A percentile compares a stretch with the other conserved stretches of the same genome.
Conservation (phyloP, 2,888 invertebrate species). For the Rhagonycha lutea region DNA sequence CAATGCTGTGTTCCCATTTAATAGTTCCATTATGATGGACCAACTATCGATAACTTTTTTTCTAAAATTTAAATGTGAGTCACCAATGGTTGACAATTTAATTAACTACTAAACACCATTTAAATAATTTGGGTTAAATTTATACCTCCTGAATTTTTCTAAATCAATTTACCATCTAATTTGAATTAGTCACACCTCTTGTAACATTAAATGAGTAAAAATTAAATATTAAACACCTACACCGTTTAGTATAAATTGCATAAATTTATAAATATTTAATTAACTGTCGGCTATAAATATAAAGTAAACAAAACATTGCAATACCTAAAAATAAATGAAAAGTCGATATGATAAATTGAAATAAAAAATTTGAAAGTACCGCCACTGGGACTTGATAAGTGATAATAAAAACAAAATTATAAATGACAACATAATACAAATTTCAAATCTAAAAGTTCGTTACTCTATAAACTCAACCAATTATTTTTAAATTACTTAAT, state of each 20-base stretch:
- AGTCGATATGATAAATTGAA: not conserved
- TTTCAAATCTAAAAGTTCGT: not conserved
- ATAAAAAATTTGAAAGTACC: not conserved
- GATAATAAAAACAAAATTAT: not conserved
- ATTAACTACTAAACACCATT: not conserved
- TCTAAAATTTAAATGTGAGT: slow-evolving; percentile 11
- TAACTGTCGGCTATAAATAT: not conserved
- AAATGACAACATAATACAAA: not conserved
- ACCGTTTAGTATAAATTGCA: not conserved
- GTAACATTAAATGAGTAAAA: not conserved
- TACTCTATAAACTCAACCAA: not conserved
- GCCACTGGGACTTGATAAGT: not conserved
- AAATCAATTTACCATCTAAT: not conserved
- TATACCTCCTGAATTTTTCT: not conserved
- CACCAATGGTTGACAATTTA: slow-evolving; percentile 1
- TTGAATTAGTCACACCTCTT: not conserved
- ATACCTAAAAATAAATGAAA: not conserved
- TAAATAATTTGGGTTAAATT: slow-evolving; percentile 4
- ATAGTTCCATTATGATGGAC: not conserved
- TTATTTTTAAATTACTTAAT: not conserved
- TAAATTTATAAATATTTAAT: not conserved
- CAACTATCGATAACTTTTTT: slow-evolving; percentile 13
- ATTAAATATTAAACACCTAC: not conserved
- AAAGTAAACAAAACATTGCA: not conserved
- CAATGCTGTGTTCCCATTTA: not conserved